Evolutionary conservation across 2,888 invertebrate genomes (phyloP).

Genomic region (Odontomyia ornata): DNA sequence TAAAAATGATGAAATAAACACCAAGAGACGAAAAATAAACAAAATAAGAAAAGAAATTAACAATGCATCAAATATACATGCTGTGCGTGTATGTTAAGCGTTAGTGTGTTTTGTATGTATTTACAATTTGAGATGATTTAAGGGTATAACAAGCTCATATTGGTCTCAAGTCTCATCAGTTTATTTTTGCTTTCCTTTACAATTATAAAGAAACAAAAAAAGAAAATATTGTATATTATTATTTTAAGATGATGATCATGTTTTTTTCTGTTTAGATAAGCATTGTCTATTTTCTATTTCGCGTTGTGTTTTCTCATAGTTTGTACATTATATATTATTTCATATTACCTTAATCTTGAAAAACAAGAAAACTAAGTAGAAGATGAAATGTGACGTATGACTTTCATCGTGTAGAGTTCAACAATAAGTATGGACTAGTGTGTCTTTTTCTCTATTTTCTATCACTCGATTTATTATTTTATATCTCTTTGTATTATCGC

Average conservation of each 20-base stretch:
- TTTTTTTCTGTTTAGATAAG: conserved; percentile 25
- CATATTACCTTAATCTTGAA: not conserved
- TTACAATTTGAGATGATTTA: not conserved
- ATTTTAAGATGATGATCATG: conserved; percentile 18
- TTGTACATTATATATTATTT: no score
- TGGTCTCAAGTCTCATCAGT: not conserved
- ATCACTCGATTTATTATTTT: not conserved
- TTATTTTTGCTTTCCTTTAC: not conserved
- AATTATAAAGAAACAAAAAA: conserved; percentile 4
- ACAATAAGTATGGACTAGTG: not conserved
- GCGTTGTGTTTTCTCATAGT: conserved; percentile 20
- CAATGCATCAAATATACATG: not conserved
- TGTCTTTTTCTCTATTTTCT: conserved; percentile 1
- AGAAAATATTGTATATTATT: conserved; percentile 19
- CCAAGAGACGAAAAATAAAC: not conserved
- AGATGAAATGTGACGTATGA: not conserved
- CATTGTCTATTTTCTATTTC: conserved; percentile 23
- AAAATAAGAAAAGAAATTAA: not conserved
- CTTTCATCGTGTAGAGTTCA: not conserved
- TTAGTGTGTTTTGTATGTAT: no score
- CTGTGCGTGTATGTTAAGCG: conserved; percentile 25
- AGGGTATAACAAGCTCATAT: not conserved
- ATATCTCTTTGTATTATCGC: not conserved
- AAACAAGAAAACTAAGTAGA: not conserved
- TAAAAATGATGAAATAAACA: not conserved